Base-by-base conservation (phyloP, 2,797 vertebrate species). In the Sarcophilus harrisii region DNA sequence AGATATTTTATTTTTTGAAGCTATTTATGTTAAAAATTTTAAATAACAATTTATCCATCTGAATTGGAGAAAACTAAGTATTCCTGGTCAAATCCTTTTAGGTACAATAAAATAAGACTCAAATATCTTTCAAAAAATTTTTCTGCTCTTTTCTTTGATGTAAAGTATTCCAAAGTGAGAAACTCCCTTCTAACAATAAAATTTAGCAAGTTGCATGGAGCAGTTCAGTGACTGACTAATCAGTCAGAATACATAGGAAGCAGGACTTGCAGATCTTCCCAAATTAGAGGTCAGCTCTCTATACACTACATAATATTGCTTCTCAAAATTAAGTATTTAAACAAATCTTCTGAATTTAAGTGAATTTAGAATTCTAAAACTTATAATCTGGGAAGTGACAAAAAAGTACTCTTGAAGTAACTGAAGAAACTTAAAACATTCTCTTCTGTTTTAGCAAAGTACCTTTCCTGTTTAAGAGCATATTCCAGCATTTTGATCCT, bases 401-500 rank as follows among this genome's bases (percentile, higher is more conserved):
- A n/a, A 92, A 94, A 95, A 95, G 73, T 93, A 94, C 28, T 57
- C 92, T 90, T 32, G 24, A 90, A 58, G 91, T 54, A 30, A 92
- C 94, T 95, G 58, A 90, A 94, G 45, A 93, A 14, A 90, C 29
- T 54, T 90, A 54, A 54, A 95, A 94, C 0, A 58, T 38, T 57
- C 55, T 16, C n/a, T 93, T 95, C 66, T 16, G 66, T 57, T 59
- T 81, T 54, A 95, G 21, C 94, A 21, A 97, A 91, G 97, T 97
- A 99, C 99, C 99, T 99, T 99, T 99, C 99, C 97, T 99, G 99
- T 98, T 99, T 99, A 97, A 99, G 99, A 0, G 99, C 99, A 49
- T 99, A 99, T 98, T 99, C 99, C 98, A 99, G 98, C 99, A 99
- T 99, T 99, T 99, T 99, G 98, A 99, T 99, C 99, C 99, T 99